These are phyloP conservation scores for Brachyrhaphis roseni DNA, from an alignment of 2,797 vertebrate species.

Conservation along the genomic window DNA sequence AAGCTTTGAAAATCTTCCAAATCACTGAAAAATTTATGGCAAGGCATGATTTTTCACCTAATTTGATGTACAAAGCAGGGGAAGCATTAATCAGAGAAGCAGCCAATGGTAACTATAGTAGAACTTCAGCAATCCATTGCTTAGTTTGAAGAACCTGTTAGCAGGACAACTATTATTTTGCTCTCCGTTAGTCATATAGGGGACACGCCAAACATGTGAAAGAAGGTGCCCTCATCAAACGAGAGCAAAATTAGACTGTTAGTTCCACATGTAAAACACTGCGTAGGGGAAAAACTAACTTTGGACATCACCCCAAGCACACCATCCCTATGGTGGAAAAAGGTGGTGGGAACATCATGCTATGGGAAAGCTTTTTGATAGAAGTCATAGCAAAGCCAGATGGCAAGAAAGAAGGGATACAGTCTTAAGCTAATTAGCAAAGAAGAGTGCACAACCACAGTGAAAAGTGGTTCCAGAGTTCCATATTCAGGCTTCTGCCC, in stretches of 20 bases:
- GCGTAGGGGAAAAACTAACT: not conserved
- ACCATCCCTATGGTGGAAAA: too few species aligned
- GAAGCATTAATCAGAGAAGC: too few species aligned
- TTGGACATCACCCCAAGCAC: too few species aligned
- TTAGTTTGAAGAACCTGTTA: not conserved
- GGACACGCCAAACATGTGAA: not conserved
- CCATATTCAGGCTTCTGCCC: too few species aligned
- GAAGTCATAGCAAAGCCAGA: not conserved
- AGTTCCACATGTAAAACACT: not conserved
- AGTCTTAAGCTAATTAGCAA: not conserved
- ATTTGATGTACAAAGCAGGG: not conserved
- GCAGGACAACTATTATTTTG: not conserved
- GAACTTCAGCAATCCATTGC: too few species aligned
- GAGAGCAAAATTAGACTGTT: not conserved
- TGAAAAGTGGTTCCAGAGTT: too few species aligned
- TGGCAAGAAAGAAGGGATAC: not conserved
- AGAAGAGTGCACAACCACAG: not conserved
- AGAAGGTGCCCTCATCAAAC: not conserved
- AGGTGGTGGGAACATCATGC: too few species aligned
- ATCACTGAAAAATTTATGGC: not conserved
- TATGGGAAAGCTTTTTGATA: not conserved
- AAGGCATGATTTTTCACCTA: not conserved
- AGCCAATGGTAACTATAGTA: too few species aligned
- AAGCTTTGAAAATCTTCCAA: not conserved
- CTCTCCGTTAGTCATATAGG: not conserved